Evolutionary conservation across 2,113 vertebrate species (phyloP).

Genomic region (human): DNA sequence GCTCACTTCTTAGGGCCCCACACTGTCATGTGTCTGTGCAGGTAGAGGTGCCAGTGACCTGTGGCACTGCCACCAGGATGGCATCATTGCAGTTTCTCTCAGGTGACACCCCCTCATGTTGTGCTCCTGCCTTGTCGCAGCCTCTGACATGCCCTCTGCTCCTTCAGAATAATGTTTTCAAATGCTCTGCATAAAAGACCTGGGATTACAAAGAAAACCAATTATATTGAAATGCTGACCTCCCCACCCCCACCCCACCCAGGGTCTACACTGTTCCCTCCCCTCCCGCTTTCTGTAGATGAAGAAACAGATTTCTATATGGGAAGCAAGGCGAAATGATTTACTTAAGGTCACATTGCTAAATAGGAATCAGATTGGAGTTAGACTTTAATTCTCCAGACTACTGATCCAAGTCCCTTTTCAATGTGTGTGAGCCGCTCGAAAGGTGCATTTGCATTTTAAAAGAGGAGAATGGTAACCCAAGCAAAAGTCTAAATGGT

Average conservation of each 20-base stretch:
- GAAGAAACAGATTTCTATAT: background rate
- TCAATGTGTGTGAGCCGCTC: background rate
- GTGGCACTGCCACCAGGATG: no score
- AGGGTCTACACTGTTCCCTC: background rate
- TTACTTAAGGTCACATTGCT: constrained; percentile 17
- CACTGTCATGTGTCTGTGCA: rapidly evolving
- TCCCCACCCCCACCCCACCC: background rate
- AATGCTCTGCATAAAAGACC: background rate
- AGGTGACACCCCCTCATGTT: background rate
- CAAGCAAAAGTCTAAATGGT: background rate
- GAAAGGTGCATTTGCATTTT: background rate
- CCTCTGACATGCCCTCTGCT: background rate
- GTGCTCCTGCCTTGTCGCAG: background rate
- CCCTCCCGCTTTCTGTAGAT: background rate
- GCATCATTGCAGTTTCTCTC: background rate
- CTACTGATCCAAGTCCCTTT: constrained; percentile 35
- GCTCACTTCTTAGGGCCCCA: background rate
- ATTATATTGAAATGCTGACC: background rate
- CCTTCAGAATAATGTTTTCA: background rate
- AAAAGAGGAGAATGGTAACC: background rate
- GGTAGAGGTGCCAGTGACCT: rapidly evolving
- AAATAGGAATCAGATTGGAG: constrained; percentile 39
- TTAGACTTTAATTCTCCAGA: constrained; percentile 55
- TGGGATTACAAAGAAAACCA: background rate
- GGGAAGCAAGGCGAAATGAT: constrained; percentile 21